Percentiles rank a stretch among this genome's conserved stretches.
Conservation (phyloP, 2,888 invertebrate genomes). For the Scotopteryx bipunctaria region DNA sequence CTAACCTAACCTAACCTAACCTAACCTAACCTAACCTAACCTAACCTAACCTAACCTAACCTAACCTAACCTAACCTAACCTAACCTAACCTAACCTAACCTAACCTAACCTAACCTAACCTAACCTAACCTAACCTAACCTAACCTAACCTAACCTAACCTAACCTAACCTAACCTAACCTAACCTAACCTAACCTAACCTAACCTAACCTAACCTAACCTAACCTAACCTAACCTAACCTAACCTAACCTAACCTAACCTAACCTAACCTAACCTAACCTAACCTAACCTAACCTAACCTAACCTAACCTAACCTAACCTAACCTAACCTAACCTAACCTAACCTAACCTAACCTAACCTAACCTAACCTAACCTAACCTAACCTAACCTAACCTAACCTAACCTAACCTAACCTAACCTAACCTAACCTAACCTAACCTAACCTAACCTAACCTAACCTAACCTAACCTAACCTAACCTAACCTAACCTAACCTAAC, state of each 20-base stretch:
- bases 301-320: constrained; percentile 23
- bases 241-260: constrained; percentile 37
- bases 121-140: constrained; percentile 38
- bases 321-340: background rate
- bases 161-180: constrained; percentile 32
- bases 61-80: constrained; percentile 33
- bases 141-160: constrained; percentile 32
- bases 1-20: constrained; percentile 40
- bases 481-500: constrained; percentile 40
- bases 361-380: background rate
- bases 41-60: constrained; percentile 34
- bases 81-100: constrained; percentile 27
- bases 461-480: constrained; percentile 35
- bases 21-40: constrained; percentile 37
- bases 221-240: constrained; percentile 34
- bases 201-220: constrained; percentile 33
- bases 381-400: background rate
- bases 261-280: constrained; percentile 39
- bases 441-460: constrained; percentile 31
- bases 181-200: constrained; percentile 33
- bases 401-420: background rate
- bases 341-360: background rate
- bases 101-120: constrained; percentile 27
- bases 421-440: background rate
- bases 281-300: constrained; percentile 35